Evolutionary conservation across 2,888 invertebrate genomes (phyloP).

Genomic region (Agrochola litura): DNA sequence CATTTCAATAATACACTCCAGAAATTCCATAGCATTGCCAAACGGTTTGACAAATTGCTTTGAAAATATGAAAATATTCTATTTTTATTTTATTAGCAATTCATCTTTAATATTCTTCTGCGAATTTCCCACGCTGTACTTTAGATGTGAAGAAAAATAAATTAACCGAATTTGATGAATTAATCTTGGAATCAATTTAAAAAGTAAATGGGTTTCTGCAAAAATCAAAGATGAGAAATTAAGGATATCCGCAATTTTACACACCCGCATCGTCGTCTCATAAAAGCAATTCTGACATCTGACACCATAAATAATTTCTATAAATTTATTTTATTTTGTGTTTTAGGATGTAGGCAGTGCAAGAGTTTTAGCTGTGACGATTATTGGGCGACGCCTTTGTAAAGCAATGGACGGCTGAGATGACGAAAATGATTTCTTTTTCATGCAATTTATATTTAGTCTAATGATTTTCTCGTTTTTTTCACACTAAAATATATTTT

Average conservation of each 20-base stretch:
- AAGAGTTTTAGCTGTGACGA: background rate
- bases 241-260: conserved; percentile 12
- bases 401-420: background rate
- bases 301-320: background rate
- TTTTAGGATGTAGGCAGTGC: no score
- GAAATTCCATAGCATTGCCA: conserved; percentile 14
- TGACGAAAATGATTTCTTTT: no score
- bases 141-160: background rate
- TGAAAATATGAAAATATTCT: background rate
- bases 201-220: background rate
- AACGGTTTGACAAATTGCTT: conserved; percentile 1
- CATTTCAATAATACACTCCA: conserved; percentile 1
- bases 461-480: background rate
- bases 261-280: background rate
- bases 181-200: background rate
- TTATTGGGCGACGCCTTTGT: no score
- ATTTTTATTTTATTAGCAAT: background rate
- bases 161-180: background rate
- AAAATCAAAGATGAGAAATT: background rate
- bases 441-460: no score
- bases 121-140: background rate
- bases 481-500: background rate
- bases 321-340: background rate
- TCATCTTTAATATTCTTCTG: conserved; percentile 2
- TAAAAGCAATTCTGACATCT: background rate